phyloP scores from a whole-genome alignment of 2,888 invertebrate genomes.

The Sinotaia quadrata region DNA sequence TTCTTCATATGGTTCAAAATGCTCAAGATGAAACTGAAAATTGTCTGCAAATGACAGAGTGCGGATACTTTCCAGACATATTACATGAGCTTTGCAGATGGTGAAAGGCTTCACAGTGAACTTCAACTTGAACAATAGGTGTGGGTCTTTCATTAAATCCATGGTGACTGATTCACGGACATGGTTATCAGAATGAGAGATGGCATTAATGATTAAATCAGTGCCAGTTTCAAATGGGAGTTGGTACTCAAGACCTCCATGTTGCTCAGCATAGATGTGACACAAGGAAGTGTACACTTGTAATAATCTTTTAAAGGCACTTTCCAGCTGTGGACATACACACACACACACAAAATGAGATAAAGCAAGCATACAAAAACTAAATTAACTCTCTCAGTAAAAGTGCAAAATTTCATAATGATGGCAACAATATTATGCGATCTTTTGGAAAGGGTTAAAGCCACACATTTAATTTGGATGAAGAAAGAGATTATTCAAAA shows the following conservation, averaged over 20 bases:
- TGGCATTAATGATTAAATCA: constrained; percentile 34
- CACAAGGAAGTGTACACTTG: constrained; percentile 54
- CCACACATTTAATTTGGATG: too few relatives aligned
- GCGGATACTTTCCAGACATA: constrained; percentile 1
- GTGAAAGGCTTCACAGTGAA: background rate
- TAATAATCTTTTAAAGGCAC: constrained; percentile 40
- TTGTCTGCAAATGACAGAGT: background rate
- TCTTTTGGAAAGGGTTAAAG: too few relatives aligned
- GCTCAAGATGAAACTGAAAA: constrained; percentile 29
- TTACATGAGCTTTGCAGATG: constrained; percentile 14
- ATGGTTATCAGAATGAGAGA: constrained; percentile 36
- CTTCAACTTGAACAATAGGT: constrained; percentile 4
- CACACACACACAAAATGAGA: background rate
- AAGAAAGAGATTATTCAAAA: too few relatives aligned
- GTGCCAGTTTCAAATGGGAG: constrained; percentile 38
- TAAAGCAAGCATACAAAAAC: background rate
- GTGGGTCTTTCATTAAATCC: constrained; percentile 20
- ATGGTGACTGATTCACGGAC: constrained; percentile 27
- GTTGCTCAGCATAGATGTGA: constrained; percentile 51
- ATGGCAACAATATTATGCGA: background rate
- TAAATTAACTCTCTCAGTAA: constrained; percentile 1
- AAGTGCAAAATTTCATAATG: background rate
- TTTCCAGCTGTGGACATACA: constrained; percentile 41
- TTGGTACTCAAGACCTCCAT: constrained; percentile 50
- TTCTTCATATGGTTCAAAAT: constrained; percentile 54